Base-by-base conservation (phyloP, 2,113 vertebrate genomes). In the Spheniscus mendiculus region DNA sequence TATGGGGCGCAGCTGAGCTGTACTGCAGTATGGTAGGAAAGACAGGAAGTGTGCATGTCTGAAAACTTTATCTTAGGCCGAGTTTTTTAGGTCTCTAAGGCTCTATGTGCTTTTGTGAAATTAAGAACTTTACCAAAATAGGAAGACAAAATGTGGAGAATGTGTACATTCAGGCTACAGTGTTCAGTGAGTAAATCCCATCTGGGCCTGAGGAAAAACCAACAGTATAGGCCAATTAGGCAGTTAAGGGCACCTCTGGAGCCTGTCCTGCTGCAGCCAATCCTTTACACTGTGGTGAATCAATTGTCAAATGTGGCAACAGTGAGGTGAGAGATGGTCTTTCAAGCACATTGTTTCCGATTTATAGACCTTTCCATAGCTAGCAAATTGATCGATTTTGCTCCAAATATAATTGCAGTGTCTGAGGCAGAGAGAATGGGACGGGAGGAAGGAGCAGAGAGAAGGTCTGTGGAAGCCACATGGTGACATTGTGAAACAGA, bases 31-130 rank as follows among this genome's bases (percentile, higher is more conserved):
- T 21, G n/a, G 62, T n/a, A 71, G 38, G 77, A 25, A 47, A n/a
- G 69, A 9, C 53, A 61, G 76, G 42, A 38, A 71, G 50, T 1
- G 0, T 8, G 2, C 11, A 0, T 3, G 25, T n/a, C 52, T 42
- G 25, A 59, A 67, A 70, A 62, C 40, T 42, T 67, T 5, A 25
- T 40, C 56, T 49, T 49, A 52, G 79, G 26, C 13, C 74, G 70
- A 67, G 61, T 3, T 59, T n/a, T 38, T n/a, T 12, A 8, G 14
- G 20, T 74, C 42, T 85, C 71, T 63, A 55, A 83, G 36, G 18
- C 27, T 74, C 9, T n/a, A 17, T 9, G 23, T 32, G 53, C 40
- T 73, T 44, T 23, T 73, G 20, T 30, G 19, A 93, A 77, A 83
- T 44, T n/a, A 55, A 22, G 49, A 63, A 27, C n/a, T 87, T 89